Conservation (phyloP, 1,140 invertebrate species). For the Bombus haemorrhoidalis region DNA sequence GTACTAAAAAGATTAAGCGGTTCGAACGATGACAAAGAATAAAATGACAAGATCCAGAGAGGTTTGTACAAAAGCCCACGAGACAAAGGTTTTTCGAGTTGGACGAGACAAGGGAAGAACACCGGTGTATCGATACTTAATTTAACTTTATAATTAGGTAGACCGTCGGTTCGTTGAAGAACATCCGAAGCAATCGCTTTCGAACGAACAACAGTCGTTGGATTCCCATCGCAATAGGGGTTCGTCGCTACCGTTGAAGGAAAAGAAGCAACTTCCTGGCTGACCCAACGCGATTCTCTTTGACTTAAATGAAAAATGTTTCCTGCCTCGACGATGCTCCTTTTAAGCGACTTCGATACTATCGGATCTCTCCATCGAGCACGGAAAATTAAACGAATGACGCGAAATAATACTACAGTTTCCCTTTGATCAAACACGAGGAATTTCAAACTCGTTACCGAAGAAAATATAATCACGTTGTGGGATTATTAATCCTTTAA, state of each 20-base stretch:
- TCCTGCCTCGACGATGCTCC: constrained; percentile 7
- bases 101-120: background rate
- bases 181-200: constrained; percentile 16
- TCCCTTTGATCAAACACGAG: background rate
- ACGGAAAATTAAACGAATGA: background rate
- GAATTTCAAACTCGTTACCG: background rate
- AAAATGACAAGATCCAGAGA: background rate
- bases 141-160: constrained; percentile 40
- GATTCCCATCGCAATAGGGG: constrained; percentile 26
- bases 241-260: constrained; percentile 12
- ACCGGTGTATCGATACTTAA: constrained; percentile 22
- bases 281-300: background rate
- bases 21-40: background rate
- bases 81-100: constrained; percentile 3
- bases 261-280: constrained; percentile 7
- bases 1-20: background rate
- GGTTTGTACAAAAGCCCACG: too few relatives aligned
- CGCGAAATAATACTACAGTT: background rate
- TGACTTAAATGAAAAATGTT: constrained; percentile 32
- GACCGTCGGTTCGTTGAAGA: constrained; percentile 21
- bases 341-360: constrained; percentile 5
- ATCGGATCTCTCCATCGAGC: background rate
- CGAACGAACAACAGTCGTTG: background rate
- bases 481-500: background rate
- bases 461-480: background rate